Base-by-base conservation (phyloP, 2,113 vertebrate species). In the Rafetus swinhoei region DNA sequence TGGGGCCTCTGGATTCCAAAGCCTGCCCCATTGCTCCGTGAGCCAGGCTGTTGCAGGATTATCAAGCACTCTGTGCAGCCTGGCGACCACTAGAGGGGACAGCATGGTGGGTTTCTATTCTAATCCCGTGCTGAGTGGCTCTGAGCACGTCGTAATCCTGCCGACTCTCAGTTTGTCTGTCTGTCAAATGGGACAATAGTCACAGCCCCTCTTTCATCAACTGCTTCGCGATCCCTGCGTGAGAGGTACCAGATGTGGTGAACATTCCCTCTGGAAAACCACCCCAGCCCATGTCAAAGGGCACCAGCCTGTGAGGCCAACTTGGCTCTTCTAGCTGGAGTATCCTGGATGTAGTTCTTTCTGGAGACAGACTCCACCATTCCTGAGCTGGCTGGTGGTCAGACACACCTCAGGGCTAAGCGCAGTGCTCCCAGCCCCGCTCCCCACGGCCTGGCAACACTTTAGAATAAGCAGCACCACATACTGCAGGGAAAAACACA, bases 381-480 rank as follows among this genome's bases (percentile, higher is more conserved):
- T 72, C n/a, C 32, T 35, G n/a, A 35, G 39, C 39, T 77, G 39
- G 74, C 74, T 15, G 24, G 22, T 7, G 39, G 74, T 39, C 24
- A 25, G 74, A 50, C 10, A 16, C 45, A 45, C 72, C 35, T 8
- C 6, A 76, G 72, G 22, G n/a, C 72, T 45, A 24, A 39, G 22
- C 13, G 72, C 45, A 35, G 15, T 19, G 32, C 72, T 45, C 72
- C 39, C 45, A 50, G 35, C 11, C 35, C 8, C 6, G 10, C 24
- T 16, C 12, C 24, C 35, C 56, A 27, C 11, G 39, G 56, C 5
- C 9, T 55, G 24, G 9, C 81, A 62, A 13, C 56, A 57, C 39
- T 3, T 2, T 27, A 18, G 1, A 55, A 21, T 14, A 57, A 82
- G 0, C 0, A 32, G 74, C 65, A 3, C 53, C 53, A 45, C 45